Base-by-base conservation (phyloP, 2,888 invertebrate genomes). In the Dysmachus trigonus region DNA sequence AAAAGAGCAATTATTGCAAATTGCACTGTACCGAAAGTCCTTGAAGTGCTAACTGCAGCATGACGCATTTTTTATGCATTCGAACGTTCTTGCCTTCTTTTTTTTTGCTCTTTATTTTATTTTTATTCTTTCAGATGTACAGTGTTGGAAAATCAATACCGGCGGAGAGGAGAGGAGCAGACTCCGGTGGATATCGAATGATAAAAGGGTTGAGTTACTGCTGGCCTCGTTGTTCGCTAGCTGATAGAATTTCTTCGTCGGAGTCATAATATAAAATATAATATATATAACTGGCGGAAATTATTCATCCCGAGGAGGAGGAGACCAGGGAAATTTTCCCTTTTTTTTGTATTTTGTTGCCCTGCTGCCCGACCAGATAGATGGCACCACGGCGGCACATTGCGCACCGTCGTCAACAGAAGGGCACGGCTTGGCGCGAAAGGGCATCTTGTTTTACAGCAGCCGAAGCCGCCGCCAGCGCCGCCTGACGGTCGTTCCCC, bases 21-120 rank as follows among this genome's bases (percentile, higher is more conserved):
- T 83, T 83, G 72, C 72, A 83, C 71, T 83, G 35, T 72, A 83
- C 72, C 38, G 13, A 72, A 72, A 72, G 72, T 83, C 83, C 72
- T 83, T 83, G 83, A 83, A 83, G 83, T 83, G 72, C 72, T 72
- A 83, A 83, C 83, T 83, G 83, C 83, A 83, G 83, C 83, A 72
- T 83, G 83, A 83, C 83, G 83, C 53, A 71, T 33, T 82, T 82
- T 82, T 62, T 71, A 41, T 71, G 77, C 41, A 30, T 35, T 82
- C 62, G 62, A 62, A 13, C 71, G 33, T 35, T 72, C 15, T 41
- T n/a, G n/a, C n/a, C 38, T 41, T 13, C 3, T 15, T 15, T 10
- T 2, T n/a, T n/a, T n/a, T n/a, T n/a, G n/a, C n/a, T n/a, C n/a
- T n/a, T 38, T 41, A 8, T 38, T 38, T 38, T 38, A 2, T 41